Percentiles rank a stretch among this genome's conserved stretches.
Evolutionary conservation across 2,113 vertebrate species (phyloP).

Genomic region (Prochilodus magdalenae): DNA sequence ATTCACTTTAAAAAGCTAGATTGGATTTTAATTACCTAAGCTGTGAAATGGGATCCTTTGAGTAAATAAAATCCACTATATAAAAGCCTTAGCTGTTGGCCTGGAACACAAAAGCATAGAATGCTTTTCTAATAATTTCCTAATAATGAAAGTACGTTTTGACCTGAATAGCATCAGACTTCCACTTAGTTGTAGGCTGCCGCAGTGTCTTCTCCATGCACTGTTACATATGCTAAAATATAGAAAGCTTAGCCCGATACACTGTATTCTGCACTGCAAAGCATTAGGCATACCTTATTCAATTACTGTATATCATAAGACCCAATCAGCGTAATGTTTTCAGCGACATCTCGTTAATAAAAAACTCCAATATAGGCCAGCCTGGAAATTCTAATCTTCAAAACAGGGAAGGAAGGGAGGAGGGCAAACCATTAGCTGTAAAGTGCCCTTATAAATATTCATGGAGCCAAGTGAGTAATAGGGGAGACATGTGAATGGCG

Average conservation of each 20-base stretch:
- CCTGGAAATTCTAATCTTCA: background rate
- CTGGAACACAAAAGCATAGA: background rate
- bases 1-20: background rate
- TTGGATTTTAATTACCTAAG: background rate
- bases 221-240: background rate
- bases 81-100: background rate
- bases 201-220: background rate
- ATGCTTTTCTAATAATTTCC: background rate
- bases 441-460: conserved; percentile 9
- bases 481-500: background rate
- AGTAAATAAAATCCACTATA: background rate
- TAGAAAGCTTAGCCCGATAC: background rate
- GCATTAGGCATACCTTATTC: background rate
- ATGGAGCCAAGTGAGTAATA: background rate
- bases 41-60: background rate
- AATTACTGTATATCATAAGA: conserved; percentile 4
- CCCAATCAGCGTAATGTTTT: background rate
- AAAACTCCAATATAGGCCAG: background rate
- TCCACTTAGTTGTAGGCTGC: background rate
- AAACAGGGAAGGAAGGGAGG: background rate
- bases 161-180: background rate
- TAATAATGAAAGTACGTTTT: background rate
- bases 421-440: background rate
- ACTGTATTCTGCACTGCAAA: background rate
- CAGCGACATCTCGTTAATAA: background rate